A percentile compares a stretch with the other conserved stretches of the same genome.
Conservation (phyloP, 2,113 vertebrate genomes). For the Jaculus jaculus region DNA sequence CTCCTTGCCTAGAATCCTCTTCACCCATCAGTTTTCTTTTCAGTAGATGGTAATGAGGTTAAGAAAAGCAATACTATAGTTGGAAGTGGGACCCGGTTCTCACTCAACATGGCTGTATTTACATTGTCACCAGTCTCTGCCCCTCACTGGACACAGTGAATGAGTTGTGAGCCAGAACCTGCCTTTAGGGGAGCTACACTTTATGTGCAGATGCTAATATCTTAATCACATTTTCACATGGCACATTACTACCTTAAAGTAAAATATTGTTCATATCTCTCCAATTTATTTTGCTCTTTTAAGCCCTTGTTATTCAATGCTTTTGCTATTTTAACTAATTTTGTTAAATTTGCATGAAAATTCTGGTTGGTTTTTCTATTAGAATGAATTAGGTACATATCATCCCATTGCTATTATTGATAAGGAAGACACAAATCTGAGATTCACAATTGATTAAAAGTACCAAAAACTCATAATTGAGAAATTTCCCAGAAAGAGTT, state of each 20-base stretch:
- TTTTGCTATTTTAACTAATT: not conserved
- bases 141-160: accelerated
- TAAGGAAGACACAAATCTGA: not conserved
- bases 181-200: not conserved
- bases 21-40: not conserved
- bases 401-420: not conserved
- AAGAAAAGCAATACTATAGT: accelerated
- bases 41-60: not conserved
- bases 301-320: not conserved
- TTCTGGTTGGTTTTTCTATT: not conserved
- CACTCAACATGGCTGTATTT: not conserved
- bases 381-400: not conserved
- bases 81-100: not conserved
- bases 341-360: not conserved
- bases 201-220: not conserved
- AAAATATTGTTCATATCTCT: not conserved
- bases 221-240: not conserved
- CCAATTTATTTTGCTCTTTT: not conserved
- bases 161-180: not conserved
- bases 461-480: not conserved
- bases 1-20: not conserved
- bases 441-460: not conserved
- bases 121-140: accelerated
- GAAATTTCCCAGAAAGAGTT: not conserved
- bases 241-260: not conserved